Evolutionary conservation across 2,888 invertebrate species (phyloP).

Genomic region (Leucoptera coffeella): DNA sequence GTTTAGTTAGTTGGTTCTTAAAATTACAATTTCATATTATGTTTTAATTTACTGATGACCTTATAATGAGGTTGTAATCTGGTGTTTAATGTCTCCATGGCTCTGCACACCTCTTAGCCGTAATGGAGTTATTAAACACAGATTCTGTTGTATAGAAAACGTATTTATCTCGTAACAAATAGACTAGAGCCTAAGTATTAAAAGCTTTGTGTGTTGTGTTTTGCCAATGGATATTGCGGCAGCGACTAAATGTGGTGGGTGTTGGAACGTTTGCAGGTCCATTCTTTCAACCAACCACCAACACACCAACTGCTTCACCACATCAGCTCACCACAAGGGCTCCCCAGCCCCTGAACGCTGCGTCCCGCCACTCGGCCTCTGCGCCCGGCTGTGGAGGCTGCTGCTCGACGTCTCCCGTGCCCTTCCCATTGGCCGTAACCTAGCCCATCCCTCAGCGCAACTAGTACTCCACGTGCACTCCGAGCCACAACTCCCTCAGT

Average conservation of each 20-base stretch:
- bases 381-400: slow-evolving; percentile 36
- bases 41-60: no score
- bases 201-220: not conserved
- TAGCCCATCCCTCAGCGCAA: slow-evolving; percentile 23
- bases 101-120: no score
- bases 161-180: no score
- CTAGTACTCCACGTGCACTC: slow-evolving; percentile 20
- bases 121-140: no score
- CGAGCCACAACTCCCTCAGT: slow-evolving; percentile 24
- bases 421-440: slow-evolving; percentile 40
- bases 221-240: slow-evolving; percentile 15
- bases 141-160: no score
- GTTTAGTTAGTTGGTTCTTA: no score
- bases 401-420: no score
- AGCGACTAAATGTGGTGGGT: slow-evolving; percentile 51
- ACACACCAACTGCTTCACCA: slow-evolving; percentile 51
- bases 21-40: not conserved
- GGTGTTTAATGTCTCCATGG: no score
- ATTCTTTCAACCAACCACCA: slow-evolving; percentile 53
- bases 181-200: no score
- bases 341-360: slow-evolving; percentile 39
- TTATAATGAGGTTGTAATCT: no score
- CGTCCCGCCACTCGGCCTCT: slow-evolving; percentile 34
- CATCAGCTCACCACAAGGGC: slow-evolving; percentile 50
- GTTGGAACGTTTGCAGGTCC: slow-evolving; percentile 56